phyloP scores from a whole-genome alignment of 2,113 vertebrate genomes.

The Lynx canadensis region DNA sequence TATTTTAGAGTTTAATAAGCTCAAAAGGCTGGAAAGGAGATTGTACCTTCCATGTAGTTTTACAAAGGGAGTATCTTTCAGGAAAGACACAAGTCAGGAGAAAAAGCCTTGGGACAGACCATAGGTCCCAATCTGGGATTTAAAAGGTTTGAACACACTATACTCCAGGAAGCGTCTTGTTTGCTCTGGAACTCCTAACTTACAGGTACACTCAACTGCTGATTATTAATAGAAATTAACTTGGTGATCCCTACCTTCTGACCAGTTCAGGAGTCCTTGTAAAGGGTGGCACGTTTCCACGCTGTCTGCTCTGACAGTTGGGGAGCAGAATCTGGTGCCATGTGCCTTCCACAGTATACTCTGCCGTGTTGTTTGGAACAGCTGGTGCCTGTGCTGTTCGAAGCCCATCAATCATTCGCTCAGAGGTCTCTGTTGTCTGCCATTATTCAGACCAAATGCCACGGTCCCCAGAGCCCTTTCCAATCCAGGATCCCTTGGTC shows the following conservation, averaged over 20 bases:
- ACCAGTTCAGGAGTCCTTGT: not conserved
- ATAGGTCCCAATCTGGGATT: not conserved
- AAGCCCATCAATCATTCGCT: not conserved
- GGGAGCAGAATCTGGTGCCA: not conserved
- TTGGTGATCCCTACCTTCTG: not conserved
- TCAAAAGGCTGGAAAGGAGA: not conserved
- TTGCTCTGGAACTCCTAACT: not conserved
- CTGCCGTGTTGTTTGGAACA: not conserved
- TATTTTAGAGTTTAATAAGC: constrained; percentile 12
- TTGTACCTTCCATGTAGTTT: not conserved
- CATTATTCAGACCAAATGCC: not conserved
- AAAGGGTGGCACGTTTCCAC: not conserved
- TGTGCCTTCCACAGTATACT: fast-evolving
- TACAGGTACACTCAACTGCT: not conserved
- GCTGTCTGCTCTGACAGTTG: not conserved
- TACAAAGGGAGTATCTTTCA: not conserved
- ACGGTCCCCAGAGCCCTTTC: not conserved
- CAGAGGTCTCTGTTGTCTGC: not conserved
- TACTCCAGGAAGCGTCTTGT: not conserved
- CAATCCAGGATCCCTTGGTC: not conserved
- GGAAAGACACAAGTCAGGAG: not conserved
- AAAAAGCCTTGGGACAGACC: not conserved
- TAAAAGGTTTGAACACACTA: not conserved
- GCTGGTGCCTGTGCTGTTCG: not conserved
- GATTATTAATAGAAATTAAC: not conserved